Base-by-base conservation (phyloP, 92 coral and sea anemone species). In the Phymanthus crucifer region DNA sequence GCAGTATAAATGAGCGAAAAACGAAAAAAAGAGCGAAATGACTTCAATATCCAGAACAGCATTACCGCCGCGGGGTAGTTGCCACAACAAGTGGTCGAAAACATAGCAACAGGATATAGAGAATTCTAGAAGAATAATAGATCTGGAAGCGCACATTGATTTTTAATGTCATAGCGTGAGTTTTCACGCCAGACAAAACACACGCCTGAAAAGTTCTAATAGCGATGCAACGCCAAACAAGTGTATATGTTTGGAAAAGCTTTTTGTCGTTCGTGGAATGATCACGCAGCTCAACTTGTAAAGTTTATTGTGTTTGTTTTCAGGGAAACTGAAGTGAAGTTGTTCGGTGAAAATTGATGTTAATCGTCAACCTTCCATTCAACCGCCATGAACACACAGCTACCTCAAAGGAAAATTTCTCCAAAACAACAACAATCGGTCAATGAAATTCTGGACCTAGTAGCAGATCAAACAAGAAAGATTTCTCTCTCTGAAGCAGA, bases 401-500 rank as follows among this genome's bases (percentile, higher is more conserved):
- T 47, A 23, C 93, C 87, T 10, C 50, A 74, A 52, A 89, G 87
- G 52, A 78, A 72, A 29, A 90, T 87, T 38, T 78, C 90, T 0
- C 64, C 40, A 17, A 85, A 90, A n/a, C 91, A 90, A 64, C 92
- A 93, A 74, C 85, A 83, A 0, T 90, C 87, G 2, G 97, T 93
- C 1, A 91, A 93, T 40, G 97, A 93, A 71, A 90, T 93, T 26
- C 77, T 90, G 10, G 76, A 93, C 83, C 88, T 93, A 0, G 97
- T 93, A 6, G 88, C 89, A n/a, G 97, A 93, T 45, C 97, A 93
- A 66, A 89, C 94, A 0, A 70, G 92, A 32, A 88, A 86, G 34
- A 47, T 67, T 11, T 90, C 97, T 11, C 90, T 93, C 61, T 93
- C 97, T 32, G 77, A 29, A 61, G 83, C 97, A 27, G 97, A 93